Percentiles rank a stretch among this genome's conserved stretches.
These are phyloP conservation scores for Acropora yongei DNA, from an alignment of 64 coral and sea anemone species.

Conservation along the genomic window DNA sequence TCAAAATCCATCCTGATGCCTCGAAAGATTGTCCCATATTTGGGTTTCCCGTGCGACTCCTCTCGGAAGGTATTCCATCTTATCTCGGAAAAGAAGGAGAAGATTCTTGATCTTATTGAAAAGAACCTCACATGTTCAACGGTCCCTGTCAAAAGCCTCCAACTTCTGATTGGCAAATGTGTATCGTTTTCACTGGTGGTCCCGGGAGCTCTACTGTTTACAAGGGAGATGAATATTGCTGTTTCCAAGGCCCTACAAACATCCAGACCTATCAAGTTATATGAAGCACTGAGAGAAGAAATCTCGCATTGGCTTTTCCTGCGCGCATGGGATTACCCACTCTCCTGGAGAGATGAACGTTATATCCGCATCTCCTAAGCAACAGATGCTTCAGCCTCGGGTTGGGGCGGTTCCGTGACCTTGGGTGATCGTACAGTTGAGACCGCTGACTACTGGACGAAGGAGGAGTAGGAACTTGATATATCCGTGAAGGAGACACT, in stretches of 20 bases:
- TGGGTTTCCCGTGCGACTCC: background rate
- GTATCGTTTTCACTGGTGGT: constrained; percentile 33
- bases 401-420: background rate
- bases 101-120: constrained; percentile 29
- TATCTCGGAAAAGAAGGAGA: background rate
- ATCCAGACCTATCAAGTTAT: too few relatives aligned
- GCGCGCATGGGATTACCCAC: background rate
- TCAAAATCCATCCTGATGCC: too few relatives aligned
- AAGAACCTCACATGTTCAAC: background rate
- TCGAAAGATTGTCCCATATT: too few relatives aligned
- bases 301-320: too few relatives aligned
- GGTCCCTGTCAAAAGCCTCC: constrained; percentile 56
- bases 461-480: constrained; percentile 13
- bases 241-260: too few relatives aligned
- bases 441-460: constrained; percentile 53
- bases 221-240: too few relatives aligned
- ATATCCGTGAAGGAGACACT: constrained; percentile 40
- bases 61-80: background rate
- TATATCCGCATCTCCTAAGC: constrained; percentile 16
- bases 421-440: background rate
- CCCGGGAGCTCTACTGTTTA: background rate
- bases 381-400: background rate
- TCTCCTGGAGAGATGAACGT: constrained; percentile 32
- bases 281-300: too few relatives aligned
- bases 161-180: constrained; percentile 51